Base-by-base conservation (phyloP, 2,888 invertebrate species). In the Hartigia nigra region DNA sequence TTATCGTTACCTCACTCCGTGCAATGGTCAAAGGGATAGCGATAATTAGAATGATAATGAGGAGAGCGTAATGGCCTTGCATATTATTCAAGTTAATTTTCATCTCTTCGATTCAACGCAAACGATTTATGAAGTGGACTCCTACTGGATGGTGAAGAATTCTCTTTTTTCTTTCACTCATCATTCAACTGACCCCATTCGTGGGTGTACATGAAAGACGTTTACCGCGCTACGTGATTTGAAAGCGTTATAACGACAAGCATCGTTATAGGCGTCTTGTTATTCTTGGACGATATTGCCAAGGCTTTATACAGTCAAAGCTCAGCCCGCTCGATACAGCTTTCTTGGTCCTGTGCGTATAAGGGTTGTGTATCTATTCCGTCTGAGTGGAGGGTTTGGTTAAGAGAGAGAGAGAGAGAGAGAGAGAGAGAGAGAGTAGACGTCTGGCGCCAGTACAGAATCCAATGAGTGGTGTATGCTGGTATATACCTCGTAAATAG, bases 1-100 rank as follows among this genome's bases (percentile, higher is more conserved):
- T 23, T 55, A 55, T 23, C 55, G 55, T 5, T 23, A n/a, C 55
- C 55, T 9, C 5, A 5, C 23, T 55, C 5, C 55, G 14, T 2
- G 55, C 23, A 55, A 55, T 9, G 55, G 81, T 81, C 82, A 82
- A 84, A 82, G 82, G 79, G 78, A 79, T 77, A 70, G 83, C 80
- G 84, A 85, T 85, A 84, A 86, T 86, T 86, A 82, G 78, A 83
- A 80, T 81, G 82, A 82, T 81, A 79, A 23, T 23, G 55, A 1
- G 9, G 0, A 34, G 14, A 55, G 9, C 23, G 55, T 23, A 55
- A 55, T 23, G 23, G 55, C 9, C 2, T 5, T 55, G 55, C 5
- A 23, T 55, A 55, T 55, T 55, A 14, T 55, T 9, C 55, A 23
- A 23, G 55, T 55, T 9, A 9, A 55, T 23, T 55, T 55, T 23